Conservation (phyloP, 2,797 vertebrate genomes). For the Acrossocheilus fasciatus region DNA sequence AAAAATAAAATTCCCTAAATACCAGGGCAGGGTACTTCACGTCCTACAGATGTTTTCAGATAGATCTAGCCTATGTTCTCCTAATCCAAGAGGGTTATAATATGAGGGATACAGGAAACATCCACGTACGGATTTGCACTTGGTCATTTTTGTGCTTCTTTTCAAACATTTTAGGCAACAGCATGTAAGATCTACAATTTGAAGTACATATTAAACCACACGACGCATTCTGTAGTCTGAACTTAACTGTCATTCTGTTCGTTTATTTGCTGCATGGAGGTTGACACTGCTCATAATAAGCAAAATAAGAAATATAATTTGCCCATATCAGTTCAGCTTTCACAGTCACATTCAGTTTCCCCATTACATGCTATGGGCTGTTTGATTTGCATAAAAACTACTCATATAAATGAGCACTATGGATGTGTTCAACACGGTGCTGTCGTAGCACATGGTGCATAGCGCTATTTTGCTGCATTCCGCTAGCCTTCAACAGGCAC, state of each 20-base stretch:
- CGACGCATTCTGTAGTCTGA: not conserved
- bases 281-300: constrained; percentile 9
- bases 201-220: constrained; percentile 30
- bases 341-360: constrained; percentile 29
- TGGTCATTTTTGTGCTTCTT: constrained; percentile 47
- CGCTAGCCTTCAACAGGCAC: constrained; percentile 9
- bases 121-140: constrained; percentile 18
- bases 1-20: constrained; percentile 10
- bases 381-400: constrained; percentile 40
- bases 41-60: constrained; percentile 19
- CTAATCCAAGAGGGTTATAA: constrained; percentile 29
- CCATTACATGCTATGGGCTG: constrained; percentile 33
- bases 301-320: constrained; percentile 37
- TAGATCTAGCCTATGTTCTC: constrained; percentile 28
- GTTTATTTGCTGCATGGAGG: constrained; percentile 9
- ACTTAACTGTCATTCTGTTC: not conserved
- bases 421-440: constrained; percentile 39
- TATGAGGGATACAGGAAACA: constrained; percentile 23
- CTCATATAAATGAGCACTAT: constrained; percentile 44
- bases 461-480: constrained; percentile 30
- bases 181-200: constrained; percentile 30
- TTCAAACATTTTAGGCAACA: constrained; percentile 14
- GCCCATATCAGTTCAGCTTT: constrained; percentile 18
- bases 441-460: constrained; percentile 33
- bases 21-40: not conserved